Evolutionary conservation across 1,140 invertebrate genomes (phyloP).

Genomic region (Drosophila insularis): DNA sequence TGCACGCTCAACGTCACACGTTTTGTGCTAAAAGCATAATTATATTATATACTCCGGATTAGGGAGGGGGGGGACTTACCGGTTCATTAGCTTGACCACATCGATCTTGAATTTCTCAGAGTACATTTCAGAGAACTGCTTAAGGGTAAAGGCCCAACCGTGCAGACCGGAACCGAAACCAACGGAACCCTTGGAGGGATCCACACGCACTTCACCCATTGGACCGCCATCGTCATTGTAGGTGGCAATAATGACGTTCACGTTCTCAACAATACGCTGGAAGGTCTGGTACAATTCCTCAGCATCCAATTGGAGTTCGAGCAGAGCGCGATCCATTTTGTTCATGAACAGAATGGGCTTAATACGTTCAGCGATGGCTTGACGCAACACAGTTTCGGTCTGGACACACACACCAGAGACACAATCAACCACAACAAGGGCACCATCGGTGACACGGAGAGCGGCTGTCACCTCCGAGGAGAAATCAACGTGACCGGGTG

Average conservation of each 20-base stretch:
- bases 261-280: conserved; percentile 99
- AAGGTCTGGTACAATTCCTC: conserved; percentile 99
- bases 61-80: conserved; percentile 81
- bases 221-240: conserved; percentile 98
- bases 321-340: conserved; percentile 99
- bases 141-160: conserved; percentile 99
- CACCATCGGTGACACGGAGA: conserved; percentile 99
- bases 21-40: conserved; percentile 80
- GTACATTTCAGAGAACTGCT: conserved; percentile 99
- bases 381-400: conserved; percentile 99
- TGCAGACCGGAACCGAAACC: conserved; percentile 99
- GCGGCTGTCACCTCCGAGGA: conserved; percentile 99
- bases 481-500: conserved; percentile 99
- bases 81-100: conserved; percentile 98
- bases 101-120: conserved; percentile 99
- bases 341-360: conserved; percentile 99
- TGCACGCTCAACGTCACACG: conserved; percentile 74
- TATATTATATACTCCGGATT: neutral
- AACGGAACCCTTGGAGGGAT: conserved; percentile 98
- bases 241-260: conserved; percentile 99
- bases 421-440: conserved; percentile 99
- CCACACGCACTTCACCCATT: conserved; percentile 99
- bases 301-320: conserved; percentile 96
- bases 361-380: conserved; percentile 99
- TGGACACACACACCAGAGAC: conserved; percentile 99